phyloP scores from a whole-genome alignment of 37 sponge, comb jelly and placozoan genomes.

The Beroe ovata region DNA sequence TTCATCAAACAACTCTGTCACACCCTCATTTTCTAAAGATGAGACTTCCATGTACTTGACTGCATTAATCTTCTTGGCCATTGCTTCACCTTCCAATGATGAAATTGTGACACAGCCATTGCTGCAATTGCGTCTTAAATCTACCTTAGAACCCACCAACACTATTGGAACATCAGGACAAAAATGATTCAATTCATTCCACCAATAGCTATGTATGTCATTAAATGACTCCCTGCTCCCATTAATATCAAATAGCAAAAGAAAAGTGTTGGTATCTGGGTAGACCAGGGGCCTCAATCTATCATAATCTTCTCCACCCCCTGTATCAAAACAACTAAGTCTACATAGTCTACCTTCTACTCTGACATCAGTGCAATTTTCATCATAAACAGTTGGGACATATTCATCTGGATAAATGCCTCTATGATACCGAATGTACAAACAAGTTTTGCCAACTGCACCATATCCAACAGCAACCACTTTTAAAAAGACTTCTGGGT shows the following conservation, averaged over 20 bases:
- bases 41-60: conserved; percentile 39
- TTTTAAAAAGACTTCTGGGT: not conserved
- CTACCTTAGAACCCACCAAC: conserved; percentile 38
- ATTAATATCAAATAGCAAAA: not conserved
- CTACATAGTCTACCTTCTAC: not conserved
- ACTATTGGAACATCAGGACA: conserved; percentile 53
- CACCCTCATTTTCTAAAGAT: conserved; percentile 33
- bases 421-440: not conserved
- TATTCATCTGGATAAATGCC: conserved; percentile 4
- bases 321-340: not conserved
- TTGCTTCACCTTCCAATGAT: conserved; percentile 13
- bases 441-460: conserved; percentile 20
- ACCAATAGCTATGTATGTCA: conserved; percentile 47
- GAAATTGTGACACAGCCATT: not conserved
- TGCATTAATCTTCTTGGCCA: conserved; percentile 41
- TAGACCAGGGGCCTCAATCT: conserved; percentile 18
- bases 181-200: conserved; percentile 1
- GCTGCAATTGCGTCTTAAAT: not conserved
- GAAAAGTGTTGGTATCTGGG: conserved; percentile 29
- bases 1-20: conserved; percentile 24
- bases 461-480: conserved; percentile 57
- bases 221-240: not conserved
- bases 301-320: conserved; percentile 45
- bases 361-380: not conserved
- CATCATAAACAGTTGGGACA: conserved; percentile 30